Conservation (phyloP, 2,113 vertebrate genomes). For the Ptilonorhynchus violaceus region DNA sequence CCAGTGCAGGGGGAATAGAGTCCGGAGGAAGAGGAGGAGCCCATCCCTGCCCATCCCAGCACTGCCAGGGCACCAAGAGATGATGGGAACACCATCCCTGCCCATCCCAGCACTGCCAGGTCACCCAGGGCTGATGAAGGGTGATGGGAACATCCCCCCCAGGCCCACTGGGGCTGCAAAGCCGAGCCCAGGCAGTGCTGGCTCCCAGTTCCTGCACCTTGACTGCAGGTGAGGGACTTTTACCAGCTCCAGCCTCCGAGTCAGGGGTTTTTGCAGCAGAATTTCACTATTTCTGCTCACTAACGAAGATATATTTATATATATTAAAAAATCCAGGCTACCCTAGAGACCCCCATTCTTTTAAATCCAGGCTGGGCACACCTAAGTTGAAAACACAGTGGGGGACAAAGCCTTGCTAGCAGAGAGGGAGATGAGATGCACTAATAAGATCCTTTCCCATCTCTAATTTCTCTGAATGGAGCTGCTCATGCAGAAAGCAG, state of each 20-base stretch:
- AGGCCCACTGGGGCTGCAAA: not conserved
- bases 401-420: not conserved
- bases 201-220: not conserved
- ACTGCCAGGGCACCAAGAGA: not conserved
- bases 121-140: not conserved
- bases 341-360: not conserved
- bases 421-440: not conserved
- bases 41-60: not conserved
- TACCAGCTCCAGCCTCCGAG: fast-evolving
- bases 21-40: no score
- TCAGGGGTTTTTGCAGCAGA: not conserved
- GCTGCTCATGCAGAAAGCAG: slow-evolving; percentile 62
- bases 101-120: not conserved
- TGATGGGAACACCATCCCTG: not conserved
- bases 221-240: not conserved
- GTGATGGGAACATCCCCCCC: not conserved
- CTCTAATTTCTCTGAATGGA: slow-evolving; percentile 56
- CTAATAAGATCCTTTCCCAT: slow-evolving; percentile 31
- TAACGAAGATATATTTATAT: not conserved
- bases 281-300: not conserved
- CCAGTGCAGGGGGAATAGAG: no score
- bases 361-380: not conserved
- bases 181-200: not conserved
- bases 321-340: not conserved
- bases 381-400: not conserved